Evolutionary conservation across 2,888 invertebrate genomes (phyloP).

Genomic region (Leucophenga montana): DNA sequence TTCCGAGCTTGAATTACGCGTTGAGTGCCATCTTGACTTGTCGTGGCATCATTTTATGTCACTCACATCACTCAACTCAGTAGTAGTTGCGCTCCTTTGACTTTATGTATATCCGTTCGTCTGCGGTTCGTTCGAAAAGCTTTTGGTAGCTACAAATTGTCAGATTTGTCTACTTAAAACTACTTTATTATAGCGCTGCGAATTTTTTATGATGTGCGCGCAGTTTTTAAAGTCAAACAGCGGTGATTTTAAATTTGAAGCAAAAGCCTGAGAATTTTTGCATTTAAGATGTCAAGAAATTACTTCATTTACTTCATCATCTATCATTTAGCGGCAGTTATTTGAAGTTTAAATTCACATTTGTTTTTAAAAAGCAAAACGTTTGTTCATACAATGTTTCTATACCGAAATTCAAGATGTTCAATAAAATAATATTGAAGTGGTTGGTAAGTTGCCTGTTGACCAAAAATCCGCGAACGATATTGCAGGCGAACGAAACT

Average conservation of each 20-base stretch:
- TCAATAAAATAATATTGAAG: too few species aligned
- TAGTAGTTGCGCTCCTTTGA: conserved; percentile 36
- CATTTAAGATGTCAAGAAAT: conserved; percentile 36
- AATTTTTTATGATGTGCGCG: conserved; percentile 46
- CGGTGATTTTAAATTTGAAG: too few species aligned
- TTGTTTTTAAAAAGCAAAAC: too few species aligned
- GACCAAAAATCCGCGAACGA: too few species aligned
- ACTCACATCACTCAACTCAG: not conserved
- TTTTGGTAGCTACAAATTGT: conserved; percentile 66
- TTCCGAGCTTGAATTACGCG: too few species aligned
- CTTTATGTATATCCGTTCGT: conserved; percentile 25
- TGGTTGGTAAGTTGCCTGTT: too few species aligned
- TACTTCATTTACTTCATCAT: conserved; percentile 45
- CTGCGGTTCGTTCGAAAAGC: conserved; percentile 32
- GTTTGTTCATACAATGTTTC: too few species aligned
- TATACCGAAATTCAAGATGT: too few species aligned
- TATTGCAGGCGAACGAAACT: too few species aligned
- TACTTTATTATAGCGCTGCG: conserved; percentile 48
- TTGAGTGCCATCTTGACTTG: conserved; percentile 18
- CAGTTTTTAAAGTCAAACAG: conserved; percentile 18
- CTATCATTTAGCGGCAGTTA: conserved; percentile 21
- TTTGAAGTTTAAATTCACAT: too few species aligned
- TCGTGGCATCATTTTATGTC: not conserved
- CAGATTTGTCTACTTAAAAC: conserved; percentile 68
- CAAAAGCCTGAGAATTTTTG: conserved; percentile 8